Conservation (phyloP, 2,797 vertebrate species). For the Chelidonichthys spinosus region DNA sequence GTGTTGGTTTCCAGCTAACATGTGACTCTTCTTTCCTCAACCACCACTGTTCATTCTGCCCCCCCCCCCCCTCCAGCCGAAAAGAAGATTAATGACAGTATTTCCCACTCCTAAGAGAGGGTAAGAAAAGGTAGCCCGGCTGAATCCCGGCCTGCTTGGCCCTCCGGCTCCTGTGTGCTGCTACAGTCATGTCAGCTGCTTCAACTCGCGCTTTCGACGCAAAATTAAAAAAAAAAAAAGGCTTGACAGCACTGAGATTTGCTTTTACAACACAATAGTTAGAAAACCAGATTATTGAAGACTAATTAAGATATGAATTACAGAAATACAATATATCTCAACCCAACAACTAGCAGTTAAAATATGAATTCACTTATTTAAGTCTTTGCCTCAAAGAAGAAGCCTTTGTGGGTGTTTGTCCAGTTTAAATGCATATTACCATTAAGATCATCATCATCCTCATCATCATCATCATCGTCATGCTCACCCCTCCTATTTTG, state of each 20-base stretch:
- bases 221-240: constrained; percentile 21
- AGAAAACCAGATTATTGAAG: constrained; percentile 6
- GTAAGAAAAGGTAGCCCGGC: constrained; percentile 83
- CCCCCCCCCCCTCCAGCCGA: constrained; percentile 75
- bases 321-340: not conserved
- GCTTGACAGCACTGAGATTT: constrained; percentile 46
- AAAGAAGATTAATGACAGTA: constrained; percentile 86
- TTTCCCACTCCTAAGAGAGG: constrained; percentile 81
- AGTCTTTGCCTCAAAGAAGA: constrained; percentile 6
- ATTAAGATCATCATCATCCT: constrained; percentile 32
- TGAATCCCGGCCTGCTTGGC: constrained; percentile 71
- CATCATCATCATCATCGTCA: constrained; percentile 47
- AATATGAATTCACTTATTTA: constrained; percentile 18
- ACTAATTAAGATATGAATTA: constrained; percentile 11
- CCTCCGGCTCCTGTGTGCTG: constrained; percentile 75
- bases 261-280: constrained; percentile 27
- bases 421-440: constrained; percentile 12
- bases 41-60: constrained; percentile 75
- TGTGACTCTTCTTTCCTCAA: constrained; percentile 78
- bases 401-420: not conserved
- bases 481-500: constrained; percentile 36
- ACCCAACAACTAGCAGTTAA: constrained; percentile 2
- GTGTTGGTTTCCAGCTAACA: constrained; percentile 80
- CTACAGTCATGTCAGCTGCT: constrained; percentile 79
- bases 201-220: constrained; percentile 72